Evolutionary conservation across 2,888 invertebrate species (phyloP).

Genomic region (Hemaris fuciformis): DNA sequence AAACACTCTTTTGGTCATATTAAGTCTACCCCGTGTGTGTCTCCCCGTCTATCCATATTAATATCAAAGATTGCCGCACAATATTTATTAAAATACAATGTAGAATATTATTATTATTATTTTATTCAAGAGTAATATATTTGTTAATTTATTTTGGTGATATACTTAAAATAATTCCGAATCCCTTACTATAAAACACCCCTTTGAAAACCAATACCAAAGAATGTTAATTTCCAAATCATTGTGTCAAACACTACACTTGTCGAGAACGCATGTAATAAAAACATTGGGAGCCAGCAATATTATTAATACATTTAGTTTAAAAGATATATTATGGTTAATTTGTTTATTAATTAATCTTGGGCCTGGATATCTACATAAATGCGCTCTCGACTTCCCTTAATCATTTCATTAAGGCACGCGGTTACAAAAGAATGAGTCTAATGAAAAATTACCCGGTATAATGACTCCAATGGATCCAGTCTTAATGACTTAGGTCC

Average conservation of each 20-base stretch:
- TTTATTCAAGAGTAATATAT: too few species aligned
- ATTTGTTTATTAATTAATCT: constrained; percentile 10
- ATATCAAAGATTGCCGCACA: too few species aligned
- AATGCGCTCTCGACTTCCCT: constrained; percentile 39
- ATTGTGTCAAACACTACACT: neutral
- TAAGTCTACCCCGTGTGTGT: too few species aligned
- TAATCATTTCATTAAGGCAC: constrained; percentile 68
- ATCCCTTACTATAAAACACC: too few species aligned
- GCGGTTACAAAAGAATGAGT: constrained; percentile 53
- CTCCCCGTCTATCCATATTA: too few species aligned
- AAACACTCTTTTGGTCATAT: too few species aligned
- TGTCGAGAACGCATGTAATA: neutral
- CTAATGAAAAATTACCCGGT: constrained; percentile 64
- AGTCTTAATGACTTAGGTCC: constrained; percentile 59
- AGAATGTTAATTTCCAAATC: neutral
- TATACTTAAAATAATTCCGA: too few species aligned
- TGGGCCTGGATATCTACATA: constrained; percentile 4
- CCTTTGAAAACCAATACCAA: too few species aligned
- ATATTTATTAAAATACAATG: too few species aligned
- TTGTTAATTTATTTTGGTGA: too few species aligned
- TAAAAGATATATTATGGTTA: constrained; percentile 3
- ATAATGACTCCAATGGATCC: constrained; percentile 58
- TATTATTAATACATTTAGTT: neutral
- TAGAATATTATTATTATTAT: too few species aligned
- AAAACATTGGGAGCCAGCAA: neutral